Base-by-base conservation (phyloP, 2,797 vertebrate species). In the Arrhamphus sclerolepis region DNA sequence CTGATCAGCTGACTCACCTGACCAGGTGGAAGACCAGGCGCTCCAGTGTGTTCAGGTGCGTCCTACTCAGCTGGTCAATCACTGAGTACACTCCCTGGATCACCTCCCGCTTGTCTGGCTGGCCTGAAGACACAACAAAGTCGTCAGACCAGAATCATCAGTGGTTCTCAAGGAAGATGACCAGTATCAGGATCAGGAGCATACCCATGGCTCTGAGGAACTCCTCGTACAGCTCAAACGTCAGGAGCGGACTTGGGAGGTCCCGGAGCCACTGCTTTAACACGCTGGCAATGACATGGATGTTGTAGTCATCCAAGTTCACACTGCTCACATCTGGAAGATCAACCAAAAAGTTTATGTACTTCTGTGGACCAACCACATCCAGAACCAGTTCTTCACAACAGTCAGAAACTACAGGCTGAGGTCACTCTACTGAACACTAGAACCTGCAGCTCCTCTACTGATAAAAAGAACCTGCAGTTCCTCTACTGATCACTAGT, bases 241-340 rank as follows among this genome's bases (percentile, higher is more conserved):
- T 98, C 96, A 98, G 96, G 52, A 98, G 94, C 19, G 97, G 97
- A 87, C 96, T 98, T 47, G 97, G 97, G 46, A 98, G 92, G 75
- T 98, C 97, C 8, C 97, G 91, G 39, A 98, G 93, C 97, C 97
- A 98, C 77, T 98, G 97, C 78, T 98, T 98, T 86, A 98, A 94
- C 31, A 98, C 96, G 2, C 97, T 98, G 84, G 96, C 97, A 0
- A 98, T 98, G 77, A 98, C 97, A 0, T 98, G 97, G 87, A 98
- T 98, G 87, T 96, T 97, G 88, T 98, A 98, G 81, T 98, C 96
- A 0, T 98, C 97, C 46, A 98, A 91, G 85, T 92, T 98, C 59
- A 98, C 93, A 0, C 62, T 92, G 77, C 87, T 92, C 4, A 94
- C 93, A 87, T 98, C 97, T 98, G 86, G 31, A 34, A 13, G 31